A percentile compares a stretch with the other conserved stretches of the same genome.
Evolutionary conservation across 2,888 invertebrate species (phyloP).

Genomic region (Aporophyla lueneburgensis): DNA sequence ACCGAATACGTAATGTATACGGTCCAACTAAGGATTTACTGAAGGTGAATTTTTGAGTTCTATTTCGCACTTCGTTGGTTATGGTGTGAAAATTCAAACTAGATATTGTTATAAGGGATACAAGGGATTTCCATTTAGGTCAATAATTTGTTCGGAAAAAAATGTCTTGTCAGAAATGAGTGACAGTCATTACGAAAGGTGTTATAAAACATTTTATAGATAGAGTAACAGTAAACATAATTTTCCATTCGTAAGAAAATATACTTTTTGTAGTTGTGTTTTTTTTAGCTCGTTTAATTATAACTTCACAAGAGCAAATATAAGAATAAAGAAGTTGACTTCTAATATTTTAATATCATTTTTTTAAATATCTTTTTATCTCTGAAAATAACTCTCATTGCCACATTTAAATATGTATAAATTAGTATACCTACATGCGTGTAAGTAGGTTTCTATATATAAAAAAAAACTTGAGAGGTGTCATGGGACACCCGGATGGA

Average conservation of each 20-base stretch:
- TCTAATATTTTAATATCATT: neutral
- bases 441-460: too few relatives aligned
- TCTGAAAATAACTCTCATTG: neutral
- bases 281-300: conserved; percentile 25
- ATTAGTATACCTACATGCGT: neutral
- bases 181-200: neutral
- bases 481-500: too few relatives aligned
- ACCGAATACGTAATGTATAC: conserved; percentile 72
- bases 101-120: neutral
- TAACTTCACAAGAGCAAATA: conserved; percentile 1
- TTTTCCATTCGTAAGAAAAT: conserved; percentile 26
- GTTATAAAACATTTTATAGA: neutral
- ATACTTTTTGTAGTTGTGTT: conserved; percentile 9
- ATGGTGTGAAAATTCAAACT: conserved; percentile 37
- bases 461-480: too few relatives aligned
- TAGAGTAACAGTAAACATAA: neutral
- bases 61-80: conserved; percentile 56
- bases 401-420: neutral
- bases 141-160: neutral
- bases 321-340: neutral
- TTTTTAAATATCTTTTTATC: neutral
- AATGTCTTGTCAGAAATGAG: too few relatives aligned
- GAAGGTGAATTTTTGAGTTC: conserved; percentile 71
- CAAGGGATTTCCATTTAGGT: neutral
- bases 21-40: conserved; percentile 68